A percentile compares a stretch with the other conserved stretches of the same genome.
phyloP scores from a whole-genome alignment of 2,113 vertebrate genomes.

The Saiga tatarica region DNA sequence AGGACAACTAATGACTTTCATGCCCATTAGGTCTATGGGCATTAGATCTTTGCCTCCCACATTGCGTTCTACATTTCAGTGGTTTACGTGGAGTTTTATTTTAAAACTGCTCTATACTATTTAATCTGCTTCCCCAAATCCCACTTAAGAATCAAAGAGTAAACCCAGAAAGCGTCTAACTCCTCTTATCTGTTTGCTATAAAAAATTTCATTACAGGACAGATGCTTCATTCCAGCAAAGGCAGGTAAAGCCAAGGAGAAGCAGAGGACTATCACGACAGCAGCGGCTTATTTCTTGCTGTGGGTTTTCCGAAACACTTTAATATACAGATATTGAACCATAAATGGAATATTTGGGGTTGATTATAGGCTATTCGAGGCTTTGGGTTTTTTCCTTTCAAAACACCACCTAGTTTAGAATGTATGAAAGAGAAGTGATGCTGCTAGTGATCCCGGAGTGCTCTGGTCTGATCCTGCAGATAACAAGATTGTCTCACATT shows the following conservation, averaged over 20 bases:
- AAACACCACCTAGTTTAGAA: background rate
- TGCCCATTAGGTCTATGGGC: background rate
- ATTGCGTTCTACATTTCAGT: background rate
- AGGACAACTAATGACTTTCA: conserved; percentile 60
- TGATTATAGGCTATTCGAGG: background rate
- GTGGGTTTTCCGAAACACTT: background rate
- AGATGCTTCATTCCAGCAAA: background rate
- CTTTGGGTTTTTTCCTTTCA: background rate
- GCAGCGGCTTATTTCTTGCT: background rate
- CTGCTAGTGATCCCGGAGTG: conserved; percentile 70
- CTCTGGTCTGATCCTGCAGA: conserved; percentile 91
- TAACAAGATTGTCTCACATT: conserved; percentile 99
- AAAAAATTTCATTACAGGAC: background rate
- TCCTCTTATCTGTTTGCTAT: conserved; percentile 16
- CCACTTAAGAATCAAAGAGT: background rate
- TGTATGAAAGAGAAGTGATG: conserved; percentile 36
- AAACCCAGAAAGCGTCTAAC: conserved; percentile 9
- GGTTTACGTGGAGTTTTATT: background rate
- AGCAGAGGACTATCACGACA: rapidly evolving
- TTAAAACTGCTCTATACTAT: background rate
- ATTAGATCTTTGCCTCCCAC: background rate
- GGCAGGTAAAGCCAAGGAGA: background rate
- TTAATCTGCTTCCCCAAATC: conserved; percentile 29
- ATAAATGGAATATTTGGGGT: background rate
- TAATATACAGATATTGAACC: background rate